A percentile compares a stretch with the other conserved stretches of the same genome.
phyloP scores from a whole-genome alignment of 2,797 vertebrate species.

The Enteromius thamalakanensis region DNA sequence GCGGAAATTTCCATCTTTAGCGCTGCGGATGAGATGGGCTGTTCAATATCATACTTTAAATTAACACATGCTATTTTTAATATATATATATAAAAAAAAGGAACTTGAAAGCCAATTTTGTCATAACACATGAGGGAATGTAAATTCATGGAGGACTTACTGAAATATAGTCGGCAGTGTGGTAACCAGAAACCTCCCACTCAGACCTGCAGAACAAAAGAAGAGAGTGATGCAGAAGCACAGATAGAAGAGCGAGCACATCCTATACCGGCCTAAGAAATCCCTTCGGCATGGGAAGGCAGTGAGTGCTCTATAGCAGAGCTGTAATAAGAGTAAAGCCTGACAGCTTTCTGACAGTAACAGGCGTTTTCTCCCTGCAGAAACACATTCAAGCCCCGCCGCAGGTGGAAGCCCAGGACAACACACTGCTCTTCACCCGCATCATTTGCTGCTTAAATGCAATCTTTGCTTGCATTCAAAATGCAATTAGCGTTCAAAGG shows the following conservation, averaged over 20 bases:
- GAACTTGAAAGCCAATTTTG: background rate
- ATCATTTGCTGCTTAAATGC: conserved; percentile 1
- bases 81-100: no score
- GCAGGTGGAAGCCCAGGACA: background rate
- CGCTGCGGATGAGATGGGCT: conserved; percentile 68
- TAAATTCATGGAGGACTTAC: conserved; percentile 72
- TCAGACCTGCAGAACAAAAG: conserved; percentile 77
- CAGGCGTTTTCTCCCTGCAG: conserved; percentile 22
- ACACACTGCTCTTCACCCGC: background rate
- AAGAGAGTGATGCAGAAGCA: conserved; percentile 49
- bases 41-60: background rate
- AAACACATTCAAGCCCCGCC: background rate
- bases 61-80: background rate
- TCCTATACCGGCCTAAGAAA: conserved; percentile 7
- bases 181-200: conserved; percentile 87
- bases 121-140: background rate
- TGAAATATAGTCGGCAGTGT: conserved; percentile 88
- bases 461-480: conserved; percentile 10
- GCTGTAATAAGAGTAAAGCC: conserved; percentile 31
- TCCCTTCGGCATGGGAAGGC: conserved; percentile 44
- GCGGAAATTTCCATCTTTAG: conserved; percentile 83
- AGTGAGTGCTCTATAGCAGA: conserved; percentile 8
- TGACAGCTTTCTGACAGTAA: conserved; percentile 41
- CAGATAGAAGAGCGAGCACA: background rate
- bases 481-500: background rate